These are phyloP conservation scores for Operophtera brumata DNA, from an alignment of 2,888 invertebrate genomes.

Conservation along the genomic window DNA sequence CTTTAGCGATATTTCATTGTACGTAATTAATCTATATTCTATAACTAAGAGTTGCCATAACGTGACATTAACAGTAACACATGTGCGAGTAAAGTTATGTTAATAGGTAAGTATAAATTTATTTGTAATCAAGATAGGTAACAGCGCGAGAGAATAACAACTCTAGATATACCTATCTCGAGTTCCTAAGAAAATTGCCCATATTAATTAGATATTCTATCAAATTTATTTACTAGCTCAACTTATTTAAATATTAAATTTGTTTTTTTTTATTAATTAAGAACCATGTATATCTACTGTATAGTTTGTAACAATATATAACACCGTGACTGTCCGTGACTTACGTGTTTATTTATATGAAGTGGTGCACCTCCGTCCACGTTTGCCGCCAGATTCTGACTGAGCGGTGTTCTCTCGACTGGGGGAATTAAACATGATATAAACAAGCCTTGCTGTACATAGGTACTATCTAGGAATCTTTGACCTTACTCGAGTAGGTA, in stretches of 20 bases:
- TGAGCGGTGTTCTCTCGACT: neutral
- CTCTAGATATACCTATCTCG: no score
- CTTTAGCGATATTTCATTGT: no score
- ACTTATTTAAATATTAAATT: neutral
- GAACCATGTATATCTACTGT: neutral
- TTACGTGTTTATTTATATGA: neutral
- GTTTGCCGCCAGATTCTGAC: neutral
- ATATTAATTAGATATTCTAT: neutral
- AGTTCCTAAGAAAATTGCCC: neutral
- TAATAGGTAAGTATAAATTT: no score
- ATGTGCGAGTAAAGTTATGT: no score
- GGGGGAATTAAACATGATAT: neutral
- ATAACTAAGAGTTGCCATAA: no score
- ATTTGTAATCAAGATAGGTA: no score
- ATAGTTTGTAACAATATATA: neutral
- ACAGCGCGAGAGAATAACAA: no score
- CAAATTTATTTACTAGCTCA: neutral
- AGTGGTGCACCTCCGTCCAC: constrained; percentile 1
- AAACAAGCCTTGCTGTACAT: neutral
- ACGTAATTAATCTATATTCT: no score
- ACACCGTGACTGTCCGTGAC: constrained; percentile 8
- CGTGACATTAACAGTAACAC: no score
- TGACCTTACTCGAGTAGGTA: neutral
- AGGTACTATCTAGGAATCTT: neutral
- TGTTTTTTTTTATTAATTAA: neutral